A percentile compares a stretch with the other conserved stretches of the same genome.
Evolutionary conservation across 2,797 vertebrate genomes (phyloP).

Genomic region (Myotis findleyi): DNA sequence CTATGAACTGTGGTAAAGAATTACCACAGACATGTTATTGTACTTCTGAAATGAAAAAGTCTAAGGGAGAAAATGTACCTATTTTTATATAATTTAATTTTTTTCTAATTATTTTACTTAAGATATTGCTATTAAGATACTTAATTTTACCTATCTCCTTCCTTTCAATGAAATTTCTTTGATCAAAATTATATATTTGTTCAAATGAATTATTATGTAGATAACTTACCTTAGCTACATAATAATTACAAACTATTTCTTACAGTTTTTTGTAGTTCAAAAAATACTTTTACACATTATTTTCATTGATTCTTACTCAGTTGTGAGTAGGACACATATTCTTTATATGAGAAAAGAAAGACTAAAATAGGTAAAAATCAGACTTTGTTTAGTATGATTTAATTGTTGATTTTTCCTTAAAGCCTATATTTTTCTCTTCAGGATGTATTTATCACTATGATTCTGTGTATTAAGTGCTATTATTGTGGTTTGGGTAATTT

Average conservation of each 20-base stretch:
- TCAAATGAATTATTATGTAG: not conserved
- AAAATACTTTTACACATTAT: not conserved
- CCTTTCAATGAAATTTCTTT: conserved; percentile 14
- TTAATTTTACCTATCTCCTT: not conserved
- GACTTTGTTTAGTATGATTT: not conserved
- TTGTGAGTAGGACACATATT: not conserved
- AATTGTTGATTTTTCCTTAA: conserved; percentile 26
- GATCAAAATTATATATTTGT: conserved; percentile 9
- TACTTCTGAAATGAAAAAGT: not conserved
- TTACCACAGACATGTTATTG: not conserved
- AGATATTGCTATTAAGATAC: not conserved
- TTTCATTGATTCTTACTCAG: conserved; percentile 16
- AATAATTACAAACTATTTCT: not conserved
- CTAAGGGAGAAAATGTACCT: not conserved
- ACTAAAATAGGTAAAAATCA: not conserved
- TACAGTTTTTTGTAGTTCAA: not conserved
- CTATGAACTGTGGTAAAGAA: not conserved
- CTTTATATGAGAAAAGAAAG: not conserved
- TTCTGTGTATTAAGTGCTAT: not conserved
- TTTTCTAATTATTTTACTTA: not conserved
- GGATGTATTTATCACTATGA: not conserved
- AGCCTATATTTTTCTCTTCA: conserved; percentile 10
- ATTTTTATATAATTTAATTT: not conserved
- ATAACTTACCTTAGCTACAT: not conserved
- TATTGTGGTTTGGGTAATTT: not conserved